phyloP scores from a whole-genome alignment of 2,888 invertebrate species.

The Cheilosia variabilis region DNA sequence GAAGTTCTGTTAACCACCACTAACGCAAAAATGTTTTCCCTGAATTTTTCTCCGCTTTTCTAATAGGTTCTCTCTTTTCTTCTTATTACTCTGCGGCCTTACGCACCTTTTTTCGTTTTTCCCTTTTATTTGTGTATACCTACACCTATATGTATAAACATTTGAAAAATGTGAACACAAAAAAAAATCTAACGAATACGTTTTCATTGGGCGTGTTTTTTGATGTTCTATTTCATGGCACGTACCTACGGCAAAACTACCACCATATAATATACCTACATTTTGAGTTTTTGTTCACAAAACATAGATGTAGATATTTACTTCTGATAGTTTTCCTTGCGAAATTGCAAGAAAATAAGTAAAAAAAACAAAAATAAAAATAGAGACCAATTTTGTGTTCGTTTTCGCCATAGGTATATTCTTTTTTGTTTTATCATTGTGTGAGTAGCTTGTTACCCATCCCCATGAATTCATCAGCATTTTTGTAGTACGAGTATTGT shows the following conservation, averaged over 20 bases:
- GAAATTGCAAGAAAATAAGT: constrained; percentile 8
- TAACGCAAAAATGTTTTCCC: constrained; percentile 33
- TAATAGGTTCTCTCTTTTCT: constrained; percentile 54
- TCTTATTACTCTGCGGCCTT: constrained; percentile 13
- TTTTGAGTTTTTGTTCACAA: constrained; percentile 7
- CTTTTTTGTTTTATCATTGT: constrained; percentile 16
- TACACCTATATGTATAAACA: constrained; percentile 7
- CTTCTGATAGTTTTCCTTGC: constrained; percentile 8
- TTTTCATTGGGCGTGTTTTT: constrained; percentile 61
- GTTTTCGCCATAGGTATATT: constrained; percentile 1
- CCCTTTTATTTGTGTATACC: constrained; percentile 28
- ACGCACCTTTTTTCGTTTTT: constrained; percentile 37
- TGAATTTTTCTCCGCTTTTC: constrained; percentile 56
- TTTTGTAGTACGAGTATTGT: too few species aligned
- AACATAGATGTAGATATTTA: constrained; percentile 11
- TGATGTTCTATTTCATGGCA: constrained; percentile 36
- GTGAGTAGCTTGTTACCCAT: constrained; percentile 8
- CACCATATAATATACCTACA: constrained; percentile 17
- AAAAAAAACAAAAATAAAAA: constrained; percentile 22
- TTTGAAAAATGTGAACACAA: constrained; percentile 33
- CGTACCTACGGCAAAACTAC: not conserved
- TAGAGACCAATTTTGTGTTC: constrained; percentile 5
- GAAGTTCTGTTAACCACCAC: constrained; percentile 44
- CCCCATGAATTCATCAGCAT: not conserved
- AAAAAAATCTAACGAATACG: constrained; percentile 47